These are phyloP conservation scores for Cyrtodaria siliqua DNA, from an alignment of 2,888 invertebrate species.

Conservation along the genomic window DNA sequence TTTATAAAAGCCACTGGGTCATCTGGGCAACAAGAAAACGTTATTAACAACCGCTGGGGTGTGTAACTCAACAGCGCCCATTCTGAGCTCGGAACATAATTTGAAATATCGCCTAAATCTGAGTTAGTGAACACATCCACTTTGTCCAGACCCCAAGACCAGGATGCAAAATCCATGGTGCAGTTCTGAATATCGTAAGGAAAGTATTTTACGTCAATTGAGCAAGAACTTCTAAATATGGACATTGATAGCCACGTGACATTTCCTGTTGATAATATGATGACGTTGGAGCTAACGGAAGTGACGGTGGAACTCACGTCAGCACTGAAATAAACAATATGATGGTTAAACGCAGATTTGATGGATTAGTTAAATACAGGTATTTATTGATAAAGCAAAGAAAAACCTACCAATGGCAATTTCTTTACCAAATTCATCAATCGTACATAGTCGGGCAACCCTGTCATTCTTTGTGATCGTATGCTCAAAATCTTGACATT, in stretches of 20 bases:
- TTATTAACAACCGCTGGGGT: constrained; percentile 87
- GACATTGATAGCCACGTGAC: constrained; percentile 88
- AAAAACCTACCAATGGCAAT: no score
- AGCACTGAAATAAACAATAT: constrained; percentile 77
- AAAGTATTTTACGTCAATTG: constrained; percentile 88
- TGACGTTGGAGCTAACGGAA: constrained; percentile 87
- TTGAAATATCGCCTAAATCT: constrained; percentile 93
- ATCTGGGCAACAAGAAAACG: constrained; percentile 87
- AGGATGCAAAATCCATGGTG: constrained; percentile 87
- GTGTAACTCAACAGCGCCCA: constrained; percentile 90
- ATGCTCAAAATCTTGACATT: no score
- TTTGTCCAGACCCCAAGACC: constrained; percentile 87
- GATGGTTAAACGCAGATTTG: no score
- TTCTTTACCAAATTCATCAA: no score
- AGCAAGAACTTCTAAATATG: constrained; percentile 87
- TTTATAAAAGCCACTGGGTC: constrained; percentile 87
- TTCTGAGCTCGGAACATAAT: constrained; percentile 96
- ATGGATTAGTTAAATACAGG: no score
- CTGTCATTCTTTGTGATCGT: no score
- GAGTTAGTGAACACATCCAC: constrained; percentile 85
- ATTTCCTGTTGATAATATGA: constrained; percentile 87
- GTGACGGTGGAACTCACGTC: constrained; percentile 82
- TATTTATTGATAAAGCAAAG: no score
- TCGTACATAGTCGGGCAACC: no score
- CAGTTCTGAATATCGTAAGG: constrained; percentile 88